Evolutionary conservation across 2,888 invertebrate genomes (phyloP), one percentile per base, ranked within the genome.

Genomic region (Schizotus pectinicornis): DNA sequence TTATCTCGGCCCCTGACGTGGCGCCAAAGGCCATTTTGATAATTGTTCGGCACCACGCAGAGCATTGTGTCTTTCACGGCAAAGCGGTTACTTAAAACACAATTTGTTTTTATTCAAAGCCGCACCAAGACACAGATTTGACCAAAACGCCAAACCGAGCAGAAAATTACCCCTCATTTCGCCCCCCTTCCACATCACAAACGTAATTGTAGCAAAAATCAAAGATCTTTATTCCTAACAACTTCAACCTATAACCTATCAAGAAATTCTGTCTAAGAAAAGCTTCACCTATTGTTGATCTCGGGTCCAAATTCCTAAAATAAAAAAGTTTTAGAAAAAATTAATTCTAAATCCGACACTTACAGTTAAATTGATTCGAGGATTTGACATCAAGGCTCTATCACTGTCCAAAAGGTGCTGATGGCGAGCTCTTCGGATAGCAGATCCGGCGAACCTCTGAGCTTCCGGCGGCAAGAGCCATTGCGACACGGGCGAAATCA

Each of bases 401-500:
- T 46, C 31, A 14, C 37, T 12, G 11, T 36, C 52, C 7, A 52
- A 30, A 6, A 57, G 11, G 3, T 47, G 38, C 22, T 57, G 38
- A 45, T 64, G 56, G 37, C 70, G 61, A 0, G 59, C 61, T 42
- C 61, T 67, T 37, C 62, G 65, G 5, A 70, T 61, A 14, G 73
- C 69, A 7, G 70, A 59, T 5, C 75, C 75, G 2, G 70, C 65
- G 49, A 64, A 68, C 49, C 64, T 60, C 36, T 72, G 64, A 1
- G 68, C 59, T 50, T 72, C 72, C 11, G 53, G 42, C 0, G 77
- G 77, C 33, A 78, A 54, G 35, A 77, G 80, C 83, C 83, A 81
- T 60, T 86, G 83, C 65, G 84, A 81, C 5, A 85, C 82, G 1
- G 87, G 87, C 5, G 87, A 86, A 41, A 87, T 80, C 12, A 87